These are phyloP conservation scores for Campoletis raptor DNA, from an alignment of 2,888 invertebrate species.

Conservation along the genomic window DNA sequence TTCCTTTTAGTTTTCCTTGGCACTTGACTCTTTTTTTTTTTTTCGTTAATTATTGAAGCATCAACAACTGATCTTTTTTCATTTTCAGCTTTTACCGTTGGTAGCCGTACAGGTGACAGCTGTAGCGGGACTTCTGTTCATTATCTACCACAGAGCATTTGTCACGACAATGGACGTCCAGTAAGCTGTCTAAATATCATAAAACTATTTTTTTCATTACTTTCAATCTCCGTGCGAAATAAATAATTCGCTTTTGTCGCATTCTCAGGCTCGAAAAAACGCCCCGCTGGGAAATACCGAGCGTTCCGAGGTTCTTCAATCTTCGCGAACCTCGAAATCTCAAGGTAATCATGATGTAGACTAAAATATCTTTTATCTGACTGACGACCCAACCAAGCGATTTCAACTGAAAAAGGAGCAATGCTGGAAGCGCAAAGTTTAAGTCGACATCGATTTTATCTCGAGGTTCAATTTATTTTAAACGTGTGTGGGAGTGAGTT, in stretches of 20 bases:
- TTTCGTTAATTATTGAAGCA: neutral
- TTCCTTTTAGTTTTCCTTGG: neutral
- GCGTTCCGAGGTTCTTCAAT: slow-evolving; percentile 79
- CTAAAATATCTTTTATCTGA: neutral
- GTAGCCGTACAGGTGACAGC: slow-evolving; percentile 68
- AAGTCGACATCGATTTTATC: neutral
- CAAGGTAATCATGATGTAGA: slow-evolving; percentile 81
- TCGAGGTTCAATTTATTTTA: neutral
- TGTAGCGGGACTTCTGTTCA: slow-evolving; percentile 70
- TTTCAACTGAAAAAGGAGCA: neutral
- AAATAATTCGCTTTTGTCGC: slow-evolving; percentile 20
- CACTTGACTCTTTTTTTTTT: neutral
- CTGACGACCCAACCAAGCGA: neutral
- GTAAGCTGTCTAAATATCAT: slow-evolving; percentile 75
- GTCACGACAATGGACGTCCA: slow-evolving; percentile 81
- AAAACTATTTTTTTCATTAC: neutral
- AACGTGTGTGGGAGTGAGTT: neutral
- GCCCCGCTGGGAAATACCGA: slow-evolving; percentile 78
- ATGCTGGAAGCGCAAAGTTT: neutral
- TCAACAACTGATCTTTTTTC: slow-evolving; percentile 3
- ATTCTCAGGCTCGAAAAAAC: slow-evolving; percentile 56
- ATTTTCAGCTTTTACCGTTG: slow-evolving; percentile 78
- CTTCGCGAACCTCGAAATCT: slow-evolving; percentile 83
- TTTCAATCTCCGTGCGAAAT: neutral
- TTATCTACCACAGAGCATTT: slow-evolving; percentile 76